These are phyloP conservation scores for Acanthococcus lagerstroemiae DNA, from an alignment of 2,888 invertebrate genomes.

Conservation along the genomic window DNA sequence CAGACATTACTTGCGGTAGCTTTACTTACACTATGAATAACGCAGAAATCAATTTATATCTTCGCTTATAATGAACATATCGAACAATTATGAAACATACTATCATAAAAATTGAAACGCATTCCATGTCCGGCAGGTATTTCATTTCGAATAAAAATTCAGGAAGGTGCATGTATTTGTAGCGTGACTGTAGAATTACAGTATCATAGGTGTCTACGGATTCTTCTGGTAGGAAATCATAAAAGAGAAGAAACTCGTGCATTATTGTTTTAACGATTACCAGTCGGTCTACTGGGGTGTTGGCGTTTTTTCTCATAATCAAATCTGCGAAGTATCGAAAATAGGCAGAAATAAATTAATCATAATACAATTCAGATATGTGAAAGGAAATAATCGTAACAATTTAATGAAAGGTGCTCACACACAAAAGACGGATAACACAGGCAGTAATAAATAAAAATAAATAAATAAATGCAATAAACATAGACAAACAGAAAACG, in stretches of 20 bases:
- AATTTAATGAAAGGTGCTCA: too few relatives aligned
- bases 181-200: not conserved
- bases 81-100: too few relatives aligned
- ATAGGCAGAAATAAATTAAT: too few relatives aligned
- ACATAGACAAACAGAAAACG: too few relatives aligned
- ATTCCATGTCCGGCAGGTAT: not conserved
- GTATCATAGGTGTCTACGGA: not conserved
- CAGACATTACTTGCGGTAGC: not conserved
- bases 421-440: too few relatives aligned
- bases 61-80: too few relatives aligned
- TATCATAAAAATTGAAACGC: not conserved
- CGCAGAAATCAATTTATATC: too few relatives aligned
- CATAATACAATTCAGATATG: too few relatives aligned
- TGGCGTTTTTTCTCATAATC: not conserved
- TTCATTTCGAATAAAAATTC: not conserved
- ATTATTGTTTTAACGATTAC: not conserved
- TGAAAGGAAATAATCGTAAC: too few relatives aligned
- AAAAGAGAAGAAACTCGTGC: not conserved
- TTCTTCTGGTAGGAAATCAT: not conserved
- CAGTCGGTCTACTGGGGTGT: not conserved
- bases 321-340: too few relatives aligned
- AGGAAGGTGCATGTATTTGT: not conserved
- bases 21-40: not conserved
- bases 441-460: too few relatives aligned
- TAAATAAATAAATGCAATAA: too few relatives aligned